Evolutionary conservation across 2,888 invertebrate genomes (phyloP), one percentile per base, ranked within the genome.

Genomic region (Polydrusus pterygomalis): DNA sequence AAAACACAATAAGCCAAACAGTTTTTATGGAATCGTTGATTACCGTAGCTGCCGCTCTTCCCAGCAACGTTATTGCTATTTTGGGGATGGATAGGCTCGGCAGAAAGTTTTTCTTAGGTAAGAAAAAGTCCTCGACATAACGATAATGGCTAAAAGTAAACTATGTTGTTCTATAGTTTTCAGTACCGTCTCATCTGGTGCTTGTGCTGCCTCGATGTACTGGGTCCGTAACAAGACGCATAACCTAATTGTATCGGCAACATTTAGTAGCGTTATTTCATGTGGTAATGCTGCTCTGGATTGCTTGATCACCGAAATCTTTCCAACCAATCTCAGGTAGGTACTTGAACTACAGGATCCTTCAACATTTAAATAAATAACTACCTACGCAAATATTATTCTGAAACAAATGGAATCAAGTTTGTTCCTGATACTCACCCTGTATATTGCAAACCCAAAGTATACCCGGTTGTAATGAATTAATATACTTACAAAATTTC

Each of bases 261-360:
- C 95, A 83, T 96, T 96, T 88, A 95, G 95, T 85, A 95, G 95
- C 65, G 95, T 95, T 74, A 96, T 96, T 81, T 95, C 95, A 72
- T 96, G 95, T 86, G 96, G 96, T 79, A 96, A 96, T 88, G 96
- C 96, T 68, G 95, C 97, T 5, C 90, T 97, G 78, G 97, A 97
- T 89, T 97, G 97, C 86, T 91, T 97, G 81, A 95, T 96, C 85
- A 96, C 96, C 25, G 97, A 97, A 89, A 94, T 97, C 77, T 97
- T 97, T 87, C 97, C 97, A 43, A 97, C 97, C 51, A 93, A 95
- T 88, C 90, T 97, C 84, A 92, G 96, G 95, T 94, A 88, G 82
- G 63, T 73, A 43, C 0, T n/a, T n/a, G n/a, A n/a, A n/a, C n/a
- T n/a, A n/a, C n/a, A n/a, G n/a, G n/a, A n/a, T n/a, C n/a, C n/a